A percentile compares a stretch with the other conserved stretches of the same genome.
Conservation (phyloP, 2,888 invertebrate genomes). For the Apeira syringaria region DNA sequence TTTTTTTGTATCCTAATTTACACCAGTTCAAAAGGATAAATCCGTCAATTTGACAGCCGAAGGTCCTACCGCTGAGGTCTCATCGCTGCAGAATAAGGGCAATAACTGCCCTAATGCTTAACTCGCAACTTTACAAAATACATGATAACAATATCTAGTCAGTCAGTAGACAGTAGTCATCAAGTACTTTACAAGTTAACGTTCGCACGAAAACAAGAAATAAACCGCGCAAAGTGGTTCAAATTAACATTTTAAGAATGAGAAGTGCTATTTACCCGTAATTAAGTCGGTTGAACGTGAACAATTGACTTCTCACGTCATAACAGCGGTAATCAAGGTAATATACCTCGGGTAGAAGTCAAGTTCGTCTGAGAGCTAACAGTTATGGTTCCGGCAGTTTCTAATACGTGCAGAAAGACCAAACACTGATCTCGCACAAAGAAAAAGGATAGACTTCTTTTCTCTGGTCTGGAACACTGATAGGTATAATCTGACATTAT, state of each 20-base stretch:
- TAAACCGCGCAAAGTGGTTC: constrained; percentile 15
- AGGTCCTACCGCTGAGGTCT: too few species aligned
- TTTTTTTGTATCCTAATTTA: too few species aligned
- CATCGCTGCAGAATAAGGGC: too few species aligned
- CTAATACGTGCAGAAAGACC: too few species aligned
- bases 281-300: constrained; percentile 37
- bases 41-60: too few species aligned
- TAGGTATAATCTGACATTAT: too few species aligned
- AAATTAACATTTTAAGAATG: constrained; percentile 48
- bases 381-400: constrained; percentile 26
- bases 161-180: neutral
- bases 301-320: constrained; percentile 72
- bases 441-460: too few species aligned
- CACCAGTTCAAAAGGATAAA: too few species aligned
- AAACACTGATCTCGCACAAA: too few species aligned
- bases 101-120: too few species aligned
- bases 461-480: too few species aligned
- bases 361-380: neutral
- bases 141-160: neutral
- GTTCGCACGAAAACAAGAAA: constrained; percentile 20
- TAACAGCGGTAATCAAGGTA: constrained; percentile 60
- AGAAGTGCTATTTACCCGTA: constrained; percentile 60
- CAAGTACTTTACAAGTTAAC: constrained; percentile 9
- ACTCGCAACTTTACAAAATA: too few species aligned
- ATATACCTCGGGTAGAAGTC: constrained; percentile 6